Conservation (phyloP, 2,797 vertebrate genomes). For the Cyclopterus lumpus region DNA sequence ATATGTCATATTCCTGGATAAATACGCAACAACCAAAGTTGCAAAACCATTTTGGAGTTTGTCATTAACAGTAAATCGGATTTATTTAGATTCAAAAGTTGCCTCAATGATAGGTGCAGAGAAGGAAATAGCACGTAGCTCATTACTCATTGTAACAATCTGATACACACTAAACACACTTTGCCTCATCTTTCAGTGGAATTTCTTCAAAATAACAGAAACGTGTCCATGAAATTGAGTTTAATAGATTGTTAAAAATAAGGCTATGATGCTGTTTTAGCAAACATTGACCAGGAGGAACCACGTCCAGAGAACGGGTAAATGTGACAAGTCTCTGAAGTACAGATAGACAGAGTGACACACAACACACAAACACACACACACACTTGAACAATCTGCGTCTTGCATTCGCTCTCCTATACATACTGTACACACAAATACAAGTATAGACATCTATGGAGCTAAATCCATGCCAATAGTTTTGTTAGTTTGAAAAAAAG, state of each 20-base stretch:
- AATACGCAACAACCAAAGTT: neutral
- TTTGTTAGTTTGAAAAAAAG: too few species aligned
- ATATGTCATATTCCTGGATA: neutral
- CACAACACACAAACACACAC: slow-evolving; percentile 25
- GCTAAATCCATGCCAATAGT: too few species aligned
- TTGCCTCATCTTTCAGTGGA: neutral
- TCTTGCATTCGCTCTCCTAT: slow-evolving; percentile 35
- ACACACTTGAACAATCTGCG: slow-evolving; percentile 42
- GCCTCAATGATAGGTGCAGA: neutral
- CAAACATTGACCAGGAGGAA: slow-evolving; percentile 73
- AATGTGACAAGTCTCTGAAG: slow-evolving; percentile 46
- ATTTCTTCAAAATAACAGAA: neutral
- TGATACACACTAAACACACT: neutral
- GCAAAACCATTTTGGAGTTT: neutral
- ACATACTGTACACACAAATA: slow-evolving; percentile 47
- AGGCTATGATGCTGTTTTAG: slow-evolving; percentile 83
- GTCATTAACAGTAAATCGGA: too few species aligned
- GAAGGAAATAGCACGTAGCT: neutral
- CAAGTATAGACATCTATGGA: slow-evolving; percentile 27
- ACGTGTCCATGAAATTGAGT: slow-evolving; percentile 80
- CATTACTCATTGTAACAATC: neutral
- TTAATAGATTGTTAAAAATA: slow-evolving; percentile 87
- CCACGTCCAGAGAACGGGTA: slow-evolving; percentile 44
- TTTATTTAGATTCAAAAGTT: neutral
- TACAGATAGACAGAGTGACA: slow-evolving; percentile 49